Percentiles rank a stretch among this genome's conserved stretches.
Conservation (phyloP, 2,797 vertebrate species). For the Taenioides sp. region DNA sequence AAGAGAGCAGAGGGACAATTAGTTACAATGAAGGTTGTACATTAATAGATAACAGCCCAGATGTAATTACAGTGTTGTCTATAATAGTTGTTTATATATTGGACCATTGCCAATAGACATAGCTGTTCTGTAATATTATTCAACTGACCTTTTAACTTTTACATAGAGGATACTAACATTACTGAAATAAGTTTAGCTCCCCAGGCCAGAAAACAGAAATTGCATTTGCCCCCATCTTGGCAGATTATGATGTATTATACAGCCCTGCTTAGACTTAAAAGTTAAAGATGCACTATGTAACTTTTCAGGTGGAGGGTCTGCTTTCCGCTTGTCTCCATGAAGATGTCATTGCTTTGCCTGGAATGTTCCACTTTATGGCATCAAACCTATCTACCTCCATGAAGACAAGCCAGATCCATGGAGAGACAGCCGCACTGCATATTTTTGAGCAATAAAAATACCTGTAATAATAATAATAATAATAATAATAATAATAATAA, state of each 20-base stretch:
- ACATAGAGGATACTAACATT: background rate
- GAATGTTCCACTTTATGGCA: no score
- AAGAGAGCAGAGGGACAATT: background rate
- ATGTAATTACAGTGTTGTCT: background rate
- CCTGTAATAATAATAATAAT: no score
- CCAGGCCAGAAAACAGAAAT: background rate
- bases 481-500: no score
- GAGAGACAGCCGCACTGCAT: no score
- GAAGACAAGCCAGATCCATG: no score
- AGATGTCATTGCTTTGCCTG: no score
- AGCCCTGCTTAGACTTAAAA: conserved; percentile 50
- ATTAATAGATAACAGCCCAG: background rate
- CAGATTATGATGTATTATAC: background rate
- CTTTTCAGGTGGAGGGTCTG: no score
- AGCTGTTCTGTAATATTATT: background rate
- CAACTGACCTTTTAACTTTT: background rate
- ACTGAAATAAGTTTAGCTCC: background rate
- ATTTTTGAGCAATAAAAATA: no score
- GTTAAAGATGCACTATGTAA: no score
- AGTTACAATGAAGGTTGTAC: background rate
- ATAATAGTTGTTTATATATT: background rate
- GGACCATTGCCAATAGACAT: background rate
- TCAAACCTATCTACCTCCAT: no score
- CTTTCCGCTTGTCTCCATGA: no score
- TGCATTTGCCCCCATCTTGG: background rate